A percentile compares a stretch with the other conserved stretches of the same genome.
phyloP scores from a whole-genome alignment of 1,140 invertebrate species.

The Drosophila pallidifrons region DNA sequence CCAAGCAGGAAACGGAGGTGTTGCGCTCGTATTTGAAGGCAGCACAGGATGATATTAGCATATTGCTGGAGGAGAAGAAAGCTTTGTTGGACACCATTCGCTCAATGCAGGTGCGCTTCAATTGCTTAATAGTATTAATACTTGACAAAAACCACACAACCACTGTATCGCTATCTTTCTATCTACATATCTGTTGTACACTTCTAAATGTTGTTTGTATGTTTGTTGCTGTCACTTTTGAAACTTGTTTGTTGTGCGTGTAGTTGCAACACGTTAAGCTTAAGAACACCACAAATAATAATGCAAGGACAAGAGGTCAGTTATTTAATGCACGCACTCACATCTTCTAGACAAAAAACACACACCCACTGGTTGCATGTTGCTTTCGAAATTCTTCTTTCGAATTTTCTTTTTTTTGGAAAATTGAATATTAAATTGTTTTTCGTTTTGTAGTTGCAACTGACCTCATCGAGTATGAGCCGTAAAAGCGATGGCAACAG shows the following conservation, averaged over 20 bases:
- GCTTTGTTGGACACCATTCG: slow-evolving; percentile 89
- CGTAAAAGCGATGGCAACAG: slow-evolving; percentile 82
- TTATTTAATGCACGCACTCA: slow-evolving; percentile 60
- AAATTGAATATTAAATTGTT: not conserved
- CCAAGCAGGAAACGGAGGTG: slow-evolving; percentile 88
- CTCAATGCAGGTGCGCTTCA: slow-evolving; percentile 86
- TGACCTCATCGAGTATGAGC: slow-evolving; percentile 81
- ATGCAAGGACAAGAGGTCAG: slow-evolving; percentile 80
- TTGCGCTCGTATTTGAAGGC: slow-evolving; percentile 87
- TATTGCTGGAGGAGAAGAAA: slow-evolving; percentile 90
- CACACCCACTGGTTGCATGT: not conserved
- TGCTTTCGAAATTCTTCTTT: not conserved
- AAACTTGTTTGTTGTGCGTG: slow-evolving; percentile 65
- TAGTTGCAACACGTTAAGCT: slow-evolving; percentile 74
- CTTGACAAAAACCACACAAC: slow-evolving; percentile 13
- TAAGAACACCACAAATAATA: slow-evolving; percentile 78
- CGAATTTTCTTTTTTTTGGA: too few relatives aligned
- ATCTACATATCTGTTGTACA: slow-evolving; percentile 38
- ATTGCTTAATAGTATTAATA: not conserved
- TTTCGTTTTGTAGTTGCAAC: slow-evolving; percentile 68
- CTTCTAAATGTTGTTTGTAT: slow-evolving; percentile 60
- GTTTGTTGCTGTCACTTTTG: slow-evolving; percentile 49
- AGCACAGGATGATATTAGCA: slow-evolving; percentile 90
- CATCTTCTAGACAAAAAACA: not conserved
- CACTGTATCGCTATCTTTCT: slow-evolving; percentile 47